A percentile compares a stretch with the other conserved stretches of the same genome.
These are phyloP conservation scores for Blera fallax DNA, from an alignment of 2,888 invertebrate species.

Conservation along the genomic window DNA sequence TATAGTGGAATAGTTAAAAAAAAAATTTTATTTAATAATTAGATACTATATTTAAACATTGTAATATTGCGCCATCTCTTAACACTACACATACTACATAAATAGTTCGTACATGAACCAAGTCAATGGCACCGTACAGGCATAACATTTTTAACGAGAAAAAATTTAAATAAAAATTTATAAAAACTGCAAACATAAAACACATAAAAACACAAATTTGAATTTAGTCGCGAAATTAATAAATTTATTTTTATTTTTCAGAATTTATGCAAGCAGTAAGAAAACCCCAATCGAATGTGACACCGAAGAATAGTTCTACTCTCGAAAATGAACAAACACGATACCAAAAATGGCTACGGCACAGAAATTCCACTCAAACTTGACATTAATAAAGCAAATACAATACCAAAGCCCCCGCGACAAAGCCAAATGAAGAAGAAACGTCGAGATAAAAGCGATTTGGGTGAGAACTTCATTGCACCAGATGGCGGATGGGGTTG, in stretches of 20 bases:
- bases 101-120: no score
- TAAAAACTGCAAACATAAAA: no score
- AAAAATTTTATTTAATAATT: no score
- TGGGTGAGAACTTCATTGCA: constrained; percentile 84
- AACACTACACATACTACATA: no score
- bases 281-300: constrained; percentile 11
- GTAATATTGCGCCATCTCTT: no score
- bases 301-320: neutral
- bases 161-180: no score
- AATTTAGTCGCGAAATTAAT: no score
- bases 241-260: constrained; percentile 1
- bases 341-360: constrained; percentile 33
- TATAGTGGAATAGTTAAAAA: no score
- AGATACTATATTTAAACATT: no score
- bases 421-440: constrained; percentile 75
- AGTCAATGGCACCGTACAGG: no score
- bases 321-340: constrained; percentile 51
- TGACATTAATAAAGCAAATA: constrained; percentile 59
- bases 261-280: constrained; percentile 21
- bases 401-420: constrained; percentile 19
- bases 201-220: no score
- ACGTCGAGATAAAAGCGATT: constrained; percentile 80
- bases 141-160: no score
- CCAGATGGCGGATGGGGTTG: constrained; percentile 91
- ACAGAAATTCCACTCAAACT: constrained; percentile 53